These are phyloP conservation scores for Ormyrus pomaceus DNA, from an alignment of 2,888 invertebrate species.

Conservation along the genomic window DNA sequence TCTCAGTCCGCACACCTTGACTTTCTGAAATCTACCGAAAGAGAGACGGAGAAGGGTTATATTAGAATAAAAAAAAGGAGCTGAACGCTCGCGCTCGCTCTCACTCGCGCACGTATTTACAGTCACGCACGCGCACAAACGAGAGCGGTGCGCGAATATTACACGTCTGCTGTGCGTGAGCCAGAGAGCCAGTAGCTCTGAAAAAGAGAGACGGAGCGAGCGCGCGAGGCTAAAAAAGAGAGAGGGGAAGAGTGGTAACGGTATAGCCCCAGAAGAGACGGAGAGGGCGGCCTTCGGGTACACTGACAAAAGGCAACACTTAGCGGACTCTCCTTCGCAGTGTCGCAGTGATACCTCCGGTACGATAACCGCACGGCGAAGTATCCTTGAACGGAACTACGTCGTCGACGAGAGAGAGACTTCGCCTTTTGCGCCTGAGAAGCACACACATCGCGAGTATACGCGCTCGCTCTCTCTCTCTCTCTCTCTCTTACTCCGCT, in stretches of 20 bases:
- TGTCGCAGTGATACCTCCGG: too few species aligned
- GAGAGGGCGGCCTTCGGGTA: constrained; percentile 67
- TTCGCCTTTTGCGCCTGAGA: not conserved
- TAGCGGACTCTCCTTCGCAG: constrained; percentile 2
- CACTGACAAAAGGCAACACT: constrained; percentile 64
- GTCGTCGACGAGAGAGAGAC: constrained; percentile 2
- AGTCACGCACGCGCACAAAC: not conserved
- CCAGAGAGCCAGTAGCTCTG: not conserved
- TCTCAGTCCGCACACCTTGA: constrained; percentile 35
- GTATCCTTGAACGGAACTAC: not conserved
- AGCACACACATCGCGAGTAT: not conserved
- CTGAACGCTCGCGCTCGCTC: not conserved
- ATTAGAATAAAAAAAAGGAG: not conserved
- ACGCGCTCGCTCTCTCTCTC: not conserved
- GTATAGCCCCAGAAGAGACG: constrained; percentile 63
- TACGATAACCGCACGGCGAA: too few species aligned
- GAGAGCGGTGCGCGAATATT: not conserved
- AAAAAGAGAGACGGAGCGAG: constrained; percentile 35
- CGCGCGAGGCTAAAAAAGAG: constrained; percentile 43
- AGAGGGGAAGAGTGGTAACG: constrained; percentile 62
- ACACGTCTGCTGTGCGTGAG: constrained; percentile 6
- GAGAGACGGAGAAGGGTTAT: not conserved
- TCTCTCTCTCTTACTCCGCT: not conserved
- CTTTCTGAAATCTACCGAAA: constrained; percentile 40
- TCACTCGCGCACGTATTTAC: not conserved